Evolutionary conservation across 2,797 vertebrate genomes (phyloP).

Genomic region (Crypturellus tataupa): DNA sequence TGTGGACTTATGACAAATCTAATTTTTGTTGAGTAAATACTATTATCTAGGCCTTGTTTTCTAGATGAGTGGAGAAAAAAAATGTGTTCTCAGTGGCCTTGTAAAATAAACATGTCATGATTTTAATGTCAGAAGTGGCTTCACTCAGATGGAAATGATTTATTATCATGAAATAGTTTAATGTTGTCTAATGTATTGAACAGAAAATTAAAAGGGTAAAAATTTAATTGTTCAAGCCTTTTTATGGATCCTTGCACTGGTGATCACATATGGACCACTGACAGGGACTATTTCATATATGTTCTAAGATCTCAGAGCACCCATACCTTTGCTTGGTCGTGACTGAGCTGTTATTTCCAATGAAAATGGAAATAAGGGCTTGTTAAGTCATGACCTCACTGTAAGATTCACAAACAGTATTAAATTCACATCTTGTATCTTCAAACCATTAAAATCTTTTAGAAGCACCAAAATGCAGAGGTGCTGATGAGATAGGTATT

Average conservation of each 20-base stretch:
- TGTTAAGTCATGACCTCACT: background rate
- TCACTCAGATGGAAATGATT: conserved; percentile 22
- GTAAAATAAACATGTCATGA: background rate
- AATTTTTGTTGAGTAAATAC: conserved; percentile 2
- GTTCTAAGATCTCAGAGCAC: background rate
- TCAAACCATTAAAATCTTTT: background rate
- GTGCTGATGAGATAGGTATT: background rate
- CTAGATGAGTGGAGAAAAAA: background rate
- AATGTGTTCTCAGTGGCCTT: background rate
- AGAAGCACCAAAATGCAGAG: background rate
- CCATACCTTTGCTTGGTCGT: background rate
- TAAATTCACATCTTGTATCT: background rate
- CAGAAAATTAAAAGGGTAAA: conserved; percentile 7
- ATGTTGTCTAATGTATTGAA: background rate
- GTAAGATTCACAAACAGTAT: background rate
- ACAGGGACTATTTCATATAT: background rate
- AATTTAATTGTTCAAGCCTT: background rate
- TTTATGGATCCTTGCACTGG: background rate
- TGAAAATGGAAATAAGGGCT: background rate
- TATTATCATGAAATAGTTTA: background rate
- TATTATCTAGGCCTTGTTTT: background rate
- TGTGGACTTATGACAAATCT: background rate
- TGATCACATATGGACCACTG: background rate
- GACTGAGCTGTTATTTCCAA: background rate
- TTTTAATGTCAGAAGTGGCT: background rate